Evolutionary conservation across 1,140 invertebrate species (phyloP), one percentile per base, ranked within the genome.

Genomic region (Drosophila parabipectinata): DNA sequence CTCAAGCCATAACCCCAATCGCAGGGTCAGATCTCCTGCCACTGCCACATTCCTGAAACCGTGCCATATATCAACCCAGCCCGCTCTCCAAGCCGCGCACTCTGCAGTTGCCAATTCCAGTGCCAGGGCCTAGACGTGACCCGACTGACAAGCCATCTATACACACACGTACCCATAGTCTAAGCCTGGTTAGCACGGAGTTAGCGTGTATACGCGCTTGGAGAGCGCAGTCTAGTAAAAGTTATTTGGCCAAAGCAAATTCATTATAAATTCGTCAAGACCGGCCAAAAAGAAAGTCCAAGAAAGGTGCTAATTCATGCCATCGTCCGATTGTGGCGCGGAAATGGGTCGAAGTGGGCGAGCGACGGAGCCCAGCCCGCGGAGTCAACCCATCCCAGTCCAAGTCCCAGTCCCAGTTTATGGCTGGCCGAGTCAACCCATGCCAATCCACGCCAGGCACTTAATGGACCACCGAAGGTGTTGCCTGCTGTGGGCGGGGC

Each of bases 201-300:
- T 21, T 21, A 21, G 21, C 21, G 21, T 21, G 21, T 21, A 21
- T 21, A 21, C 21, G 21, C 21, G 15, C 7, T 44, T 14, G 44
- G 10, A 14, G 21, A 30, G 24, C 14, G 37, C 52, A 61, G 52
- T 8, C 61, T 88, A 87, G 82, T 87, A 87, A 87, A 87, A 87
- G 82, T 87, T 87, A 87, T 87, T 87, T 87, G 71, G 72, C 75
- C 63, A 82, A 59, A 62, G 74, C 59, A 76, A 87, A 87, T 88
- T 82, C 83, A 88, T 88, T 87, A 88, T 76, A 82, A 88, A 79
- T 82, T 82, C 83, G 72, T 82, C 77, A 88, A 78, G 75, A 67
- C 74, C 80, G 51, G 54, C 30, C 72, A 72, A 87, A 85, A 85
- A 85, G 82, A 85, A 85, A 85, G 82, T 88, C 82, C 77, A 77